Conservation (phyloP, 2,888 invertebrate genomes). For the Sphecodes monilicornis region DNA sequence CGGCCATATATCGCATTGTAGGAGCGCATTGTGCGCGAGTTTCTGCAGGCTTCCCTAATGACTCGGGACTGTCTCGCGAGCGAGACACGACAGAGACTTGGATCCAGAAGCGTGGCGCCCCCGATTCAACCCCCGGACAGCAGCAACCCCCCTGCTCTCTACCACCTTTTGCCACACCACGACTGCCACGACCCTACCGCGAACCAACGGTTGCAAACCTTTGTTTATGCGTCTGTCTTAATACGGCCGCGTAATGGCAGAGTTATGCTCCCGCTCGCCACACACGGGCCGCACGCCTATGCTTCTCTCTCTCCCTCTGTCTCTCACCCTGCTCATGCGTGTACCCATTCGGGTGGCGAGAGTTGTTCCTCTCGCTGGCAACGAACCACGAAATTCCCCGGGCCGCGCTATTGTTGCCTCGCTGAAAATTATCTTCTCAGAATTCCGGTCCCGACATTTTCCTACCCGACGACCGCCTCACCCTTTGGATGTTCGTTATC, state of each 20-base stretch:
- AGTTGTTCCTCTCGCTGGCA: constrained; percentile 29
- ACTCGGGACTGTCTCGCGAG: constrained; percentile 71
- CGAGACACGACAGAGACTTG: constrained; percentile 39
- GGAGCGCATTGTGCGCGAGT: constrained; percentile 68
- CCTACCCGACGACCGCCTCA: background rate
- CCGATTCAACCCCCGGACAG: constrained; percentile 22
- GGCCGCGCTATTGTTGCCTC: constrained; percentile 51
- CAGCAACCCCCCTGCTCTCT: background rate
- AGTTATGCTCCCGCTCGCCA: constrained; percentile 73
- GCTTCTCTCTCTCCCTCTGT: background rate
- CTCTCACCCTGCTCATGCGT: constrained; percentile 11
- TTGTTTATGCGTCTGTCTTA: constrained; percentile 76
- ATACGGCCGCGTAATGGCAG: constrained; percentile 77
- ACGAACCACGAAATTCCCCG: constrained; percentile 61
- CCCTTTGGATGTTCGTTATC: constrained; percentile 48
- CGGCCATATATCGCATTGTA: constrained; percentile 51
- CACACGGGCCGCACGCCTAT: constrained; percentile 32
- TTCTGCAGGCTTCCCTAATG: constrained; percentile 71
- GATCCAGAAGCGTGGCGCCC: constrained; percentile 10
- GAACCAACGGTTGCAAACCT: constrained; percentile 31
- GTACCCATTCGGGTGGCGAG: constrained; percentile 9
- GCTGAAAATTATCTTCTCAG: constrained; percentile 62
- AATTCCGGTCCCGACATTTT: constrained; percentile 34
- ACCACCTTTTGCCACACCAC: background rate
- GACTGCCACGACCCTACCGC: background rate